A percentile compares a stretch with the other conserved stretches of the same genome.
Evolutionary conservation across 2,888 invertebrate species (phyloP).

Genomic region (Sabellastarte sp.): DNA sequence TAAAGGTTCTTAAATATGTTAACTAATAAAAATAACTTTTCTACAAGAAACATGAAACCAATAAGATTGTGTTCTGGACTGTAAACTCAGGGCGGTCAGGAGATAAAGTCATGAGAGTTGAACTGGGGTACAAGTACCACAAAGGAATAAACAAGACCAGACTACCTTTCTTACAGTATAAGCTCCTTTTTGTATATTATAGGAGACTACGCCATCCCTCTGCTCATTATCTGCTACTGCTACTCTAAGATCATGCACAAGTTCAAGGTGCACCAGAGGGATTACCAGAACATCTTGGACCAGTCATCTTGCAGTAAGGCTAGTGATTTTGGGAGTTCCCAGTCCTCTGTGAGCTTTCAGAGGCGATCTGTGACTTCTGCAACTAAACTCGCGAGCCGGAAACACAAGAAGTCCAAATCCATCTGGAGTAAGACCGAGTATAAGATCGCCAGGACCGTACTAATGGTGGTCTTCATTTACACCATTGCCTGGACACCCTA

Average conservation of each 20-base stretch:
- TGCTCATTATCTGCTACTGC: conserved; percentile 8
- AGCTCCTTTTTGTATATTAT: no score
- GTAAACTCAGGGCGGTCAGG: no score
- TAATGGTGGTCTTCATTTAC: not conserved
- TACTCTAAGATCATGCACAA: conserved; percentile 4
- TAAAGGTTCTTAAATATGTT: no score
- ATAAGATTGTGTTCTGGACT: no score
- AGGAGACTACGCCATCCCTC: conserved; percentile 10
- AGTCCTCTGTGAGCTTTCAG: not conserved
- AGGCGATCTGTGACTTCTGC: not conserved
- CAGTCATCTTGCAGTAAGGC: not conserved
- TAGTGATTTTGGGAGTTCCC: not conserved
- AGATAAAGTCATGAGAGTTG: no score
- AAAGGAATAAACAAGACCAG: no score
- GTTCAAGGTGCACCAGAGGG: not conserved
- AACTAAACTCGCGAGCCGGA: not conserved
- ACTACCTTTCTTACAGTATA: no score
- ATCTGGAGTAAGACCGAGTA: not conserved
- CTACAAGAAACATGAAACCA: no score
- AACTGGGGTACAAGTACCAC: no score
- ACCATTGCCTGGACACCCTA: not conserved
- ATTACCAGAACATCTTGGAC: not conserved
- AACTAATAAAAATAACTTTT: no score
- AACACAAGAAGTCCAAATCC: not conserved
- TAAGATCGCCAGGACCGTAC: not conserved